Conservation (phyloP, 2,888 invertebrate genomes). For the Zhuqinia jingwanae region DNA sequence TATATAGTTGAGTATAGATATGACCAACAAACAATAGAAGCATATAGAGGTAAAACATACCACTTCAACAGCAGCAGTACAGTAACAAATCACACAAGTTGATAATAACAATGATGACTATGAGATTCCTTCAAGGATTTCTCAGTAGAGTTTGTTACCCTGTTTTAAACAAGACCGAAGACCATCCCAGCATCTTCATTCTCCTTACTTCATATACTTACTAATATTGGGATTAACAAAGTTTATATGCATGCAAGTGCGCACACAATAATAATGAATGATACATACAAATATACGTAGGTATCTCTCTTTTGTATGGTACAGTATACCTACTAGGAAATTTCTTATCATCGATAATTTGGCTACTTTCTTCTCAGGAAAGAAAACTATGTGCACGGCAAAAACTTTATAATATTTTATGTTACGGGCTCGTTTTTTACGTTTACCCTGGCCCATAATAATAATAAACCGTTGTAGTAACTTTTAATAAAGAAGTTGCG, state of each 20-base stretch:
- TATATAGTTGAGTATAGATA: no score
- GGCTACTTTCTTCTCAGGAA: conserved; percentile 27
- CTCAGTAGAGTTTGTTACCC: conserved; percentile 33
- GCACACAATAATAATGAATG: no score
- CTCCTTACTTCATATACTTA: no score
- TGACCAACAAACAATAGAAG: no score
- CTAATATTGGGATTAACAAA: no score
- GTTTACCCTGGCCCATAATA: no score
- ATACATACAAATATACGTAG: no score
- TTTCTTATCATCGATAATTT: conserved; percentile 19
- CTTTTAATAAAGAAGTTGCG: no score
- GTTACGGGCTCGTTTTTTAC: background rate
- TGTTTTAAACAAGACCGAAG: conserved; percentile 52
- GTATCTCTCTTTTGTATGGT: background rate
- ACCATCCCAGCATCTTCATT: conserved; percentile 6
- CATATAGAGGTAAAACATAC: no score
- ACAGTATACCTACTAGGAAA: conserved; percentile 1
- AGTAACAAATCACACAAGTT: conserved; percentile 35
- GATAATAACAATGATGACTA: conserved; percentile 3
- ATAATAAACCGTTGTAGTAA: no score
- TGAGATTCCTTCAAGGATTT: conserved; percentile 45
- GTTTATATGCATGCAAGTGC: no score
- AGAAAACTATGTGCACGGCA: conserved; percentile 30
- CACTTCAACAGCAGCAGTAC: background rate
- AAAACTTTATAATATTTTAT: conserved; percentile 35